Percentiles rank a stretch among this genome's conserved stretches.
phyloP scores from a whole-genome alignment of 2,797 vertebrate genomes.

The Oryzias sinensis region DNA sequence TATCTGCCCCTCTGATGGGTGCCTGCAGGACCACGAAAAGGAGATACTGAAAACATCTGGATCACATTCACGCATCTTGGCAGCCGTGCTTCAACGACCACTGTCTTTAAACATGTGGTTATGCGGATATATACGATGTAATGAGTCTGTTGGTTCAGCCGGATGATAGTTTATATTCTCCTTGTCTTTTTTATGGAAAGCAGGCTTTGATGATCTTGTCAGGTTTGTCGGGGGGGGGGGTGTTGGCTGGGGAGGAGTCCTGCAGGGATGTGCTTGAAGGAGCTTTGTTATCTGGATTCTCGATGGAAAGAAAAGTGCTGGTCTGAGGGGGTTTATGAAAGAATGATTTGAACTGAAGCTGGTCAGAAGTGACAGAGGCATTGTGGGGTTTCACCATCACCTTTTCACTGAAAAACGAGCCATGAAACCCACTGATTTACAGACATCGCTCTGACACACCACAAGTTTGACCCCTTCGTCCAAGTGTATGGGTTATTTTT shows the following conservation, averaged over 20 bases:
- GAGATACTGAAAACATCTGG: slow-evolving; percentile 54
- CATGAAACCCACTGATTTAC: no score
- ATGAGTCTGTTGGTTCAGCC: slow-evolving; percentile 45
- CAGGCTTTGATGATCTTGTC: slow-evolving; percentile 37
- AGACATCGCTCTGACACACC: not conserved
- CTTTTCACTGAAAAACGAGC: no score
- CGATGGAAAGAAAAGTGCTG: not conserved
- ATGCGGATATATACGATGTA: slow-evolving; percentile 46
- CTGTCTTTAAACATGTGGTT: slow-evolving; percentile 67
- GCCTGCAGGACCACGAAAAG: slow-evolving; percentile 35
- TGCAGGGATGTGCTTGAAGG: not conserved
- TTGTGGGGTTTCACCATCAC: no score
- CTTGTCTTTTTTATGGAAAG: slow-evolving; percentile 48
- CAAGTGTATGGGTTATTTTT: not conserved
- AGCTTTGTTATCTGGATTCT: not conserved
- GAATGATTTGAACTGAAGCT: no score
- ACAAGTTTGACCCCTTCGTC: not conserved
- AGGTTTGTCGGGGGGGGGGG: slow-evolving; percentile 16
- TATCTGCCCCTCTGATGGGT: slow-evolving; percentile 15
- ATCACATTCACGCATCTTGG: slow-evolving; percentile 47
- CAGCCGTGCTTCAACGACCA: slow-evolving; percentile 50
- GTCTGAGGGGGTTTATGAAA: not conserved
- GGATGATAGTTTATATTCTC: slow-evolving; percentile 14
- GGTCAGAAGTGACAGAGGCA: no score
- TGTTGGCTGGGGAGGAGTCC: slow-evolving; percentile 3